These are phyloP conservation scores for Tinea semifulvella DNA, from an alignment of 2,888 invertebrate genomes.

Conservation along the genomic window DNA sequence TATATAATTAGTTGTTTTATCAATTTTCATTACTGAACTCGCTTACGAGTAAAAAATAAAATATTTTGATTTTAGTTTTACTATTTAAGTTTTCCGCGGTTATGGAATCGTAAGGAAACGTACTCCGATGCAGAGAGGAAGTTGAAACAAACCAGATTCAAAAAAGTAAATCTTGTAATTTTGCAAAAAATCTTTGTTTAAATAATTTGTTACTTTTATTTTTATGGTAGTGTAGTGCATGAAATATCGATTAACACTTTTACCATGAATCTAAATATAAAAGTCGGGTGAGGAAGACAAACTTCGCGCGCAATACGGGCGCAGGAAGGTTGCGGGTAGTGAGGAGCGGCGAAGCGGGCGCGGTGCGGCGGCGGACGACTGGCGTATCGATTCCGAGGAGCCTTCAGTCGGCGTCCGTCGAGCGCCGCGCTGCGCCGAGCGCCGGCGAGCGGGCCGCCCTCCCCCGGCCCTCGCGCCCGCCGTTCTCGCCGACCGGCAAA, in stretches of 20 bases:
- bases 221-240: slow-evolving; percentile 2
- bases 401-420: slow-evolving; percentile 64
- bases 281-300: slow-evolving; percentile 63
- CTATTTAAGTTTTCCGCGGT: not conserved
- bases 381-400: slow-evolving; percentile 60
- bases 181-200: not conserved
- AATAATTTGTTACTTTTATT: not conserved
- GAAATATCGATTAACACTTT: slow-evolving; percentile 59
- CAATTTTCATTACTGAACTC: no score
- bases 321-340: slow-evolving; percentile 43
- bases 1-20: no score
- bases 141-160: slow-evolving; percentile 7
- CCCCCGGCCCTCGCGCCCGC: slow-evolving; percentile 30
- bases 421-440: slow-evolving; percentile 64
- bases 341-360: slow-evolving; percentile 23
- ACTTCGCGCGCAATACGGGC: slow-evolving; percentile 66
- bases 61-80: no score
- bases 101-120: not conserved
- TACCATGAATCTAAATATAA: slow-evolving; percentile 66
- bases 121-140: not conserved
- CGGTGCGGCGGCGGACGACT: slow-evolving; percentile 33
- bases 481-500: slow-evolving; percentile 56
- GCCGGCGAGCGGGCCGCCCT: slow-evolving; percentile 47
- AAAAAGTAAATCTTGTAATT: not conserved
- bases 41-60: no score